Evolutionary conservation across 2,797 vertebrate species (phyloP).

Genomic region (Ambastaia sidthimunki): DNA sequence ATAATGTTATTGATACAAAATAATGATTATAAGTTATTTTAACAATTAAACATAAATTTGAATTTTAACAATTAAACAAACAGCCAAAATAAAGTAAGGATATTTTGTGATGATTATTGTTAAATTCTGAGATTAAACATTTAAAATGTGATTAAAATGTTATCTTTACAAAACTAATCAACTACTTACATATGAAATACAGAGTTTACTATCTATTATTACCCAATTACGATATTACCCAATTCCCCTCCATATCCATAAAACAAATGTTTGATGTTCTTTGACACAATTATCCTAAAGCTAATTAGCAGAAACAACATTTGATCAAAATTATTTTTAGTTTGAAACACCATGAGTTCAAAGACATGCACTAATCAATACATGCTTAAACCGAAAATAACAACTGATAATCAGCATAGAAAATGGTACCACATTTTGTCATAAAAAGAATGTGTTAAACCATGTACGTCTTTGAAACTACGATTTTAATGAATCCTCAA

Average conservation of each 20-base stretch:
- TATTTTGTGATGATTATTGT: not conserved
- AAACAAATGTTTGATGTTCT: not conserved
- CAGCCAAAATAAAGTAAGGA: not conserved
- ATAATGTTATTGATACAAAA: no score
- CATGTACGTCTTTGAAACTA: conserved; percentile 33
- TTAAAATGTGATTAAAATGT: not conserved
- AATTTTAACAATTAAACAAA: not conserved
- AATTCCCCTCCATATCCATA: not conserved
- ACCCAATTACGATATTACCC: not conserved
- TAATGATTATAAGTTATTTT: no score
- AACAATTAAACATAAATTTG: no score
- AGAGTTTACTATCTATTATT: not conserved
- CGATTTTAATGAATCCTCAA: conserved; percentile 44
- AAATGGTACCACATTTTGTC: conserved; percentile 27
- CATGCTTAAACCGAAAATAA: conserved; percentile 31
- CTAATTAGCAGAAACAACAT: not conserved
- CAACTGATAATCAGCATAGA: conserved; percentile 22
- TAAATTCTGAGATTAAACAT: not conserved
- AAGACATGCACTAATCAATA: conserved; percentile 32
- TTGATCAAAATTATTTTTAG: conserved; percentile 1
- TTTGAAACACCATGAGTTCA: conserved; percentile 16
- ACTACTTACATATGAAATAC: not conserved
- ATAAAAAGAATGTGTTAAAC: conserved; percentile 35
- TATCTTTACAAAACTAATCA: not conserved
- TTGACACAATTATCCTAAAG: not conserved